phyloP scores from a whole-genome alignment of 2,888 invertebrate species.

The Macropis europaea region DNA sequence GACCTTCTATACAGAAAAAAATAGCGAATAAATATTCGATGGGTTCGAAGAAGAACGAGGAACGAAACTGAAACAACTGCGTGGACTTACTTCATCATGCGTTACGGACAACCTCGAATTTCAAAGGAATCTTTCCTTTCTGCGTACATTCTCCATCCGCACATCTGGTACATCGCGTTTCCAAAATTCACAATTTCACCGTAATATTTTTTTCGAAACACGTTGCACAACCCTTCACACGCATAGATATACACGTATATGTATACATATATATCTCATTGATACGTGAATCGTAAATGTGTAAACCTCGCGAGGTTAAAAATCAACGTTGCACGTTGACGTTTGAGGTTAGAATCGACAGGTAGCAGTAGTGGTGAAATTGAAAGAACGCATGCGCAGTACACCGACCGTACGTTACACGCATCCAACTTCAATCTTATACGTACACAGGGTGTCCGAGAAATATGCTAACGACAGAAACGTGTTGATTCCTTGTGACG shows the following conservation, averaged over 20 bases:
- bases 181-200: conserved; percentile 7
- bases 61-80: conserved; percentile 33
- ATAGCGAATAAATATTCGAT: background rate
- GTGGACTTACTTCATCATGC: conserved; percentile 61
- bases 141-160: conserved; percentile 28
- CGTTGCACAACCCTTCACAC: background rate
- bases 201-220: conserved; percentile 11
- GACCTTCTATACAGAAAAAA: background rate
- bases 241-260: too few relatives aligned
- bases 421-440: conserved; percentile 27
- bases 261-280: background rate
- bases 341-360: conserved; percentile 77
- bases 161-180: conserved; percentile 23
- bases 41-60: background rate
- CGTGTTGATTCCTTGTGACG: too few relatives aligned
- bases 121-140: conserved; percentile 35
- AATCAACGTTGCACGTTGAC: conserved; percentile 66
- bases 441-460: too few relatives aligned
- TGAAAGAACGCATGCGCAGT: conserved; percentile 58
- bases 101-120: conserved; percentile 43
- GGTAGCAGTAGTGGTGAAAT: conserved; percentile 67
- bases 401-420: conserved; percentile 25
- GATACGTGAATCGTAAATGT: conserved; percentile 25
- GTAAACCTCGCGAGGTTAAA: conserved; percentile 48
- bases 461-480: too few relatives aligned